Base-by-base conservation (phyloP, 2,797 vertebrate genomes). In the Prunella strophiata region DNA sequence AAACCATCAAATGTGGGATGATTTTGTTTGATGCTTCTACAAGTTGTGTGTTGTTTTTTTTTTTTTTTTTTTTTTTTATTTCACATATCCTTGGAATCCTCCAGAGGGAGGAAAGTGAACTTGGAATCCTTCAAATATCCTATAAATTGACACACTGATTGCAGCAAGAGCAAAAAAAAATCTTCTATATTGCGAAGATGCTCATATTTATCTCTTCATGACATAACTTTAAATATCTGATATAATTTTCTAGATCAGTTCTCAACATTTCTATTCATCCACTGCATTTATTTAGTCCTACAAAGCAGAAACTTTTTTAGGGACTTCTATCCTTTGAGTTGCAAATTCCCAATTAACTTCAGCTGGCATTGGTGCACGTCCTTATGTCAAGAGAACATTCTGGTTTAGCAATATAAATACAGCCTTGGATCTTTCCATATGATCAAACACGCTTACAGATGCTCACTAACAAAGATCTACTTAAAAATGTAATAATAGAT, bases 401-500 rank as follows among this genome's bases (percentile, higher is more conserved):
- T 1, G 2, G 54, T 57, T 85, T 61, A 93, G 78, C 59, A 80
- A 79, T 20, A 77, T 32, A 93, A 97, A 95, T n/a, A 88, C 13
- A 76, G 19, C 15, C 45, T 38, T 54, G 48, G 58, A 57, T 43
- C 65, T 65, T 88, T 80, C 68, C 25, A 45, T 85, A 61, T 51
- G 36, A 92, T 93, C 59, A 63, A 89, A 95, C 3, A 10, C 1
- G 55, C 72, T 91, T 90, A 61, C 74, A 76, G 54, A 92, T 85
- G 67, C 88, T 96, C 76, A 70, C 89, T 93, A 94, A 89, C 82
- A 94, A 80, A 86, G 52, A 81, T 65, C 80, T 91, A 95, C 84
- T 94, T 89, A 55, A 90, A 95, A 94, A 94, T 54, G 59, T 86
- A 94, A 76, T 77, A 96, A 93, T 91, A 81, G 50, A 78, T 88